Conservation (phyloP, 1,140 invertebrate species). For the Mya arenaria region DNA sequence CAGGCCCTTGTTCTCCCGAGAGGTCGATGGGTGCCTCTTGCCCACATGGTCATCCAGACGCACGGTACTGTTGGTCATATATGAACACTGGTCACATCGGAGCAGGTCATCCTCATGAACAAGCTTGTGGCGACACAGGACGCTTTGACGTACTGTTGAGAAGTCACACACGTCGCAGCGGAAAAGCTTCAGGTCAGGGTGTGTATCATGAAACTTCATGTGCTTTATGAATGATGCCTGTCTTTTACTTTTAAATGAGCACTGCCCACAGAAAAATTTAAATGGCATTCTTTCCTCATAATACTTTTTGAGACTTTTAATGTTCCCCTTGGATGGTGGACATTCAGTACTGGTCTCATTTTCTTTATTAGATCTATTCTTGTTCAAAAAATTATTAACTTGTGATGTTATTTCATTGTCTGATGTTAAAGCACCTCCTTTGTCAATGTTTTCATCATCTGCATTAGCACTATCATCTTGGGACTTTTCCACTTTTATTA, state of each 20-base stretch:
- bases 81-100: conserved; percentile 62
- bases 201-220: conserved; percentile 72
- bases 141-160: conserved; percentile 73
- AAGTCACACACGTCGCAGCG: conserved; percentile 78
- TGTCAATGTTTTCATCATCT: neutral
- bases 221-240: conserved; percentile 79
- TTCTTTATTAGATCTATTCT: neutral
- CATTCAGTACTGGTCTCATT: neutral
- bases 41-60: neutral
- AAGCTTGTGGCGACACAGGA: conserved; percentile 76
- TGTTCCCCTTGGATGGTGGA: neutral
- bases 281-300: conserved; percentile 65
- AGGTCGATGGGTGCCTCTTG: neutral
- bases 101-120: conserved; percentile 70
- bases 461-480: neutral
- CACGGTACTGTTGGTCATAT: conserved; percentile 43
- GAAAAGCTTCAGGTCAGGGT: conserved; percentile 69
- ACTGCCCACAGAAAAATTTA: conserved; percentile 78
- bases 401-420: neutral
- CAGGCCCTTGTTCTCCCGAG: neutral
- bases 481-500: neutral
- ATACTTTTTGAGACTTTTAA: conserved; percentile 26
- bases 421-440: neutral
- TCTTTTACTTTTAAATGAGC: conserved; percentile 80
- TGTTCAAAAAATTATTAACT: neutral